Percentiles rank a stretch among this genome's conserved stretches.
Conservation (phyloP, 2,113 vertebrate genomes). For the Leuciscus idus region DNA sequence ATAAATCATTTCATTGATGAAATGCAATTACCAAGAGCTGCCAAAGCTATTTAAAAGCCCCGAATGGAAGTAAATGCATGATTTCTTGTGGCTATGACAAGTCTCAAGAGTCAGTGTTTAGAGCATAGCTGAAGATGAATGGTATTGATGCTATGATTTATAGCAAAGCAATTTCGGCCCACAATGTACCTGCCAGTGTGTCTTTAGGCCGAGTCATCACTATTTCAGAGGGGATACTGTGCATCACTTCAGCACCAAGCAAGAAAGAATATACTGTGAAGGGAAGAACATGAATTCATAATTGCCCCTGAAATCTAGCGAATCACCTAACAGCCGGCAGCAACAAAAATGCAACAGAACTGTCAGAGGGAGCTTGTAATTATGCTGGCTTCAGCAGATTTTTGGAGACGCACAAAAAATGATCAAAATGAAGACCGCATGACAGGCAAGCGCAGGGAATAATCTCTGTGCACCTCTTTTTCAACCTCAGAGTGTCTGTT, state of each 20-base stretch:
- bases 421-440: slow-evolving; percentile 45
- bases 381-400: slow-evolving; percentile 60
- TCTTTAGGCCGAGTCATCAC: slow-evolving; percentile 29
- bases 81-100: slow-evolving; percentile 35
- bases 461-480: slow-evolving; percentile 27
- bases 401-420: slow-evolving; percentile 37
- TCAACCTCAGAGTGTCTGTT: slow-evolving; percentile 24
- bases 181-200: slow-evolving; percentile 45
- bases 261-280: slow-evolving; percentile 17
- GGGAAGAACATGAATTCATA: slow-evolving; percentile 45
- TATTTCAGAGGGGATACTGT: slow-evolving; percentile 22
- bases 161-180: slow-evolving; percentile 31
- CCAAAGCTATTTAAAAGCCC: slow-evolving; percentile 48
- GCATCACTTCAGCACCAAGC: slow-evolving; percentile 17
- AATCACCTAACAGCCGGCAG: slow-evolving; percentile 39
- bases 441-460: slow-evolving; percentile 46
- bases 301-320: slow-evolving; percentile 38
- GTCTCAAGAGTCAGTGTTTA: slow-evolving; percentile 23
- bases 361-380: slow-evolving; percentile 50
- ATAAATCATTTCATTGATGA: slow-evolving; percentile 59
- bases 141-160: slow-evolving; percentile 55
- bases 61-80: slow-evolving; percentile 36
- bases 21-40: slow-evolving; percentile 48
- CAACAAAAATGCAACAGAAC: slow-evolving; percentile 46
- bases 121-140: slow-evolving; percentile 45